Conservation (phyloP, 2,888 invertebrate species). For the Chrysodeixis includens region DNA sequence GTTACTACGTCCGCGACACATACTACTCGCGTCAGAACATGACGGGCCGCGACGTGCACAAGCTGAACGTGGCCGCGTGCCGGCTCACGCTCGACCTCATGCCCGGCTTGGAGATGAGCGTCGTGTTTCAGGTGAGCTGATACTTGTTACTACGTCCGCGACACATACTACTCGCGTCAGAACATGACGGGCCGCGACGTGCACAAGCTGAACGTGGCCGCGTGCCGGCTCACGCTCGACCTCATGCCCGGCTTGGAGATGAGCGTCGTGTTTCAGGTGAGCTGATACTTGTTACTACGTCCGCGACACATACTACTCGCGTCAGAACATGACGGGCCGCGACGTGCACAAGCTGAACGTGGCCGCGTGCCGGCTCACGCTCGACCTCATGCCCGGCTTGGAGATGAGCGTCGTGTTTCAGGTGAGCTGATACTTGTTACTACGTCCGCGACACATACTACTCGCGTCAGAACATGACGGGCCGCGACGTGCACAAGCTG, state of each 20-base stretch:
- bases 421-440: conserved; percentile 74
- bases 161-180: conserved; percentile 93
- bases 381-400: conserved; percentile 98
- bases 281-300: background rate
- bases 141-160: no score
- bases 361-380: conserved; percentile 96
- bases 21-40: conserved; percentile 93
- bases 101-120: conserved; percentile 98
- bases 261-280: conserved; percentile 96
- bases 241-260: conserved; percentile 98
- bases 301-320: no score
- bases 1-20: no score
- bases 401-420: conserved; percentile 98
- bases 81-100: conserved; percentile 97
- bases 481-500: conserved; percentile 92
- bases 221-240: conserved; percentile 97
- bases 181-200: conserved; percentile 91
- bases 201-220: conserved; percentile 95
- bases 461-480: conserved; percentile 91
- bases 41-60: conserved; percentile 91
- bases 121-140: conserved; percentile 94
- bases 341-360: conserved; percentile 95
- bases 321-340: conserved; percentile 91
- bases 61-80: conserved; percentile 96
- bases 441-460: no score